Percentiles rank a stretch among this genome's conserved stretches.
Conservation (phyloP, 2,888 invertebrate genomes). For the Lepeophtheirus nordmannii region DNA sequence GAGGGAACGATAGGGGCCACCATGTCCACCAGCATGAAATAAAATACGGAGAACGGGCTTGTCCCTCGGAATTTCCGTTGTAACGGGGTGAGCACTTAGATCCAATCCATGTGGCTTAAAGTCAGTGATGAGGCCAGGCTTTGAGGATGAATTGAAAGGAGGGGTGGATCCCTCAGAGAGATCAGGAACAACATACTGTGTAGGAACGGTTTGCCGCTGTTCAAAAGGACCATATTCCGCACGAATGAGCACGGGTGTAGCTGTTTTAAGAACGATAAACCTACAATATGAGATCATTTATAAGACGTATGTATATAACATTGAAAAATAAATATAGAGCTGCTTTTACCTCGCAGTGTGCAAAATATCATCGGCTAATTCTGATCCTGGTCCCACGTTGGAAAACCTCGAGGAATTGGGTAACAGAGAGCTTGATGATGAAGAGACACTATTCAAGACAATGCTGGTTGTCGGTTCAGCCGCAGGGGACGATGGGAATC, state of each 20-base stretch:
- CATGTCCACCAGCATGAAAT: slow-evolving; percentile 65
- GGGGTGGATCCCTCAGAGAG: slow-evolving; percentile 25
- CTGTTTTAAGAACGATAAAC: slow-evolving; percentile 78
- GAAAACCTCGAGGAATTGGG: not conserved
- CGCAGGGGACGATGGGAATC: not conserved
- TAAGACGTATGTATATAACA: not conserved
- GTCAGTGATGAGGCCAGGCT: slow-evolving; percentile 30
- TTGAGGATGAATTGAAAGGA: slow-evolving; percentile 9
- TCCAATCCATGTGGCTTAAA: slow-evolving; percentile 60
- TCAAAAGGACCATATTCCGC: slow-evolving; percentile 88
- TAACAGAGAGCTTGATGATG: not conserved
- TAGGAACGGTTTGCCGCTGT: slow-evolving; percentile 83
- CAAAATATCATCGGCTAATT: not conserved
- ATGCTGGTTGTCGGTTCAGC: slow-evolving; percentile 19
- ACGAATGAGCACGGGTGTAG: slow-evolving; percentile 73
- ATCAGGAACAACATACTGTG: slow-evolving; percentile 70
- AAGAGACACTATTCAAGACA: not conserved
- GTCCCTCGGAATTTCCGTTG: slow-evolving; percentile 55
- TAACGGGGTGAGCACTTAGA: slow-evolving; percentile 85
- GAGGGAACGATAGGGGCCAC: slow-evolving; percentile 27
- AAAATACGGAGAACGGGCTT: slow-evolving; percentile 78
- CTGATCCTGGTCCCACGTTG: not conserved
- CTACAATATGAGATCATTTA: slow-evolving; percentile 31
- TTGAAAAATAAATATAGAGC: not conserved
- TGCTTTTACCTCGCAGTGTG: not conserved